Evolutionary conservation across 2,797 vertebrate species (phyloP).

Genomic region (Okamejei kenojei): DNA sequence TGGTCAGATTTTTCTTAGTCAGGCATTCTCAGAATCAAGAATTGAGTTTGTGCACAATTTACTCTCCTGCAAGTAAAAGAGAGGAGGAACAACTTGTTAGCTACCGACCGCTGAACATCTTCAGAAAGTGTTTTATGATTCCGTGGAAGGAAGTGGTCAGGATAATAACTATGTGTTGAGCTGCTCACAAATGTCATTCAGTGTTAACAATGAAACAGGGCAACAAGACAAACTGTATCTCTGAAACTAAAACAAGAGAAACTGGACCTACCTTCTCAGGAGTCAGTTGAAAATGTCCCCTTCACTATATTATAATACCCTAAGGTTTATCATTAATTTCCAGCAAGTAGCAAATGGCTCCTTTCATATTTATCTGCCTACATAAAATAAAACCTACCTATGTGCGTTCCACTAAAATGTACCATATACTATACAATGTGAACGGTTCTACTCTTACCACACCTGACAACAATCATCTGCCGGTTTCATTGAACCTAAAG

Average conservation of each 20-base stretch:
- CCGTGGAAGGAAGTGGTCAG: background rate
- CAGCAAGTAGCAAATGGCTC: background rate
- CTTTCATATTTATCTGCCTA: too few relatives aligned
- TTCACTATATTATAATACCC: background rate
- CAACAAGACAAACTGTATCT: too few relatives aligned
- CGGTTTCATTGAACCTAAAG: background rate
- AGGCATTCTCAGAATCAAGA: background rate
- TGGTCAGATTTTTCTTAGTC: background rate
- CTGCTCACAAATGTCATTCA: background rate
- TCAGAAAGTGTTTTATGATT: background rate
- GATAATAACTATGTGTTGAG: background rate
- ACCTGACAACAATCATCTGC: too few relatives aligned
- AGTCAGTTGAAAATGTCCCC: background rate
- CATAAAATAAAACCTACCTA: too few relatives aligned
- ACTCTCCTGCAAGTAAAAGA: background rate
- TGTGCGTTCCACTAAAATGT: too few relatives aligned
- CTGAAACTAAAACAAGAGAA: background rate
- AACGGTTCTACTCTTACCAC: too few relatives aligned
- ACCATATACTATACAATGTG: too few relatives aligned
- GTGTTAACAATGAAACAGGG: too few relatives aligned
- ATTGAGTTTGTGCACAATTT: background rate
- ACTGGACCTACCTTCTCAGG: background rate
- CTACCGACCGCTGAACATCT: background rate
- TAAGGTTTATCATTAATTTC: background rate
- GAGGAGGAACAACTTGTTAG: background rate